Conservation (phyloP, 2,888 invertebrate species). For the Rhamnusium bicolor region DNA sequence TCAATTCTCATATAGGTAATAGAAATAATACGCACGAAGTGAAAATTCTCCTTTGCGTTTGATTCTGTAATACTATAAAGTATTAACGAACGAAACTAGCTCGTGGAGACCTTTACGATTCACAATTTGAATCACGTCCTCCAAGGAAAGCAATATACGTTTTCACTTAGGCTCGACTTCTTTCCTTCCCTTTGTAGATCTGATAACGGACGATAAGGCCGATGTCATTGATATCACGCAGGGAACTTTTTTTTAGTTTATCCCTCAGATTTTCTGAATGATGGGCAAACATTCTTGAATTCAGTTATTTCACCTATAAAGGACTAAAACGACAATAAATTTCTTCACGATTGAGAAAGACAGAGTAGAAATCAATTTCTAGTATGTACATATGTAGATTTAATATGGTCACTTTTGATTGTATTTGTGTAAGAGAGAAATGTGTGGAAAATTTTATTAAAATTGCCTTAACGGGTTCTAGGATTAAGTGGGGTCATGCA, state of each 20-base stretch:
- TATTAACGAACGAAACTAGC: conserved; percentile 24
- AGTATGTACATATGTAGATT: too few relatives aligned
- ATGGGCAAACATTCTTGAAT: not conserved
- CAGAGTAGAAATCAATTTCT: too few relatives aligned
- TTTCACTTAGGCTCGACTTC: conserved; percentile 40
- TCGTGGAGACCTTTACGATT: conserved; percentile 25
- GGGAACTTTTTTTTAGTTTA: conserved; percentile 24
- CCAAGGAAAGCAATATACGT: conserved; percentile 45
- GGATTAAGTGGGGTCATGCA: too few relatives aligned
- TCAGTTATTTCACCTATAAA: not conserved
- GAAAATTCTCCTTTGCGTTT: conserved; percentile 13
- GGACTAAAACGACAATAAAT: not conserved
- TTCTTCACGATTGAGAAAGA: not conserved
- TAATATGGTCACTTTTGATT: too few relatives aligned
- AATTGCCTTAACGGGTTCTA: too few relatives aligned
- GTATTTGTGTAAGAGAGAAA: too few relatives aligned
- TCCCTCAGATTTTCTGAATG: conserved; percentile 5
- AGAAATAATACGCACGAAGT: conserved; percentile 11
- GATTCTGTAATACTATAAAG: conserved; percentile 28
- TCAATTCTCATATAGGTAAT: not conserved
- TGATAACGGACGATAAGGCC: conserved; percentile 39
- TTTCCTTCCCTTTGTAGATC: conserved; percentile 42
- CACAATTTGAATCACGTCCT: conserved; percentile 44
- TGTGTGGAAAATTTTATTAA: too few relatives aligned
- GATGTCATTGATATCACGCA: conserved; percentile 37